Evolutionary conservation across 1,140 invertebrate species (phyloP), one percentile per base, ranked within the genome.

Genomic region (Charaxes varanes): DNA sequence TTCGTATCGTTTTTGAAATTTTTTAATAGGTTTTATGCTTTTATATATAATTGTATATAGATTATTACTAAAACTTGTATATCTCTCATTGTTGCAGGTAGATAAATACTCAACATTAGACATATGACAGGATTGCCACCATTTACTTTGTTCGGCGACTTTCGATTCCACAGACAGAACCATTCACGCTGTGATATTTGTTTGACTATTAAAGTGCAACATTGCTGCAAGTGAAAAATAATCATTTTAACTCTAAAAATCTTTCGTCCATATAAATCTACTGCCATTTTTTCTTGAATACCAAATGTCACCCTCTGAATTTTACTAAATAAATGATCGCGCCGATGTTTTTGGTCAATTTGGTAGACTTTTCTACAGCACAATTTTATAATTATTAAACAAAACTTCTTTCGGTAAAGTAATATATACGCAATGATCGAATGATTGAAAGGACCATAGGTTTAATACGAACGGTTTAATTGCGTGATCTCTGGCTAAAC

Each of bases 41-140:
- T n/a, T n/a, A n/a, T n/a, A n/a, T n/a, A n/a, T n/a, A n/a, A n/a
- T n/a, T n/a, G n/a, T n/a, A n/a, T n/a, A n/a, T n/a, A n/a, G n/a
- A n/a, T n/a, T n/a, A n/a, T n/a, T n/a, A n/a, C n/a, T n/a, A n/a
- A n/a, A n/a, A n/a, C n/a, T n/a, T n/a, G n/a, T n/a, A 31, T 31
- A 31, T 31, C 6, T 24, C 3, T 24, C 24, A 41, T 33, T 31
- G 15, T 64, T 55, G 11, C 69, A 76, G 71, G 60, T 76, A 76
- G 62, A 69, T 46, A 53, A 59, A 35, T 55, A 44, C 35, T 46
- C 50, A 17, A 22, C n/a, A 14, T 26, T 41, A 28, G 32, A 34
- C 23, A n/a, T 32, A 45, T 21, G 18, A 40, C 33, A 17, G 42
- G 27, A 27, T 34, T 36, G 24, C 41, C 41, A 44, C 36, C 31